phyloP scores from a whole-genome alignment of 2,113 vertebrate genomes.

The Erinaceus europaeus region DNA sequence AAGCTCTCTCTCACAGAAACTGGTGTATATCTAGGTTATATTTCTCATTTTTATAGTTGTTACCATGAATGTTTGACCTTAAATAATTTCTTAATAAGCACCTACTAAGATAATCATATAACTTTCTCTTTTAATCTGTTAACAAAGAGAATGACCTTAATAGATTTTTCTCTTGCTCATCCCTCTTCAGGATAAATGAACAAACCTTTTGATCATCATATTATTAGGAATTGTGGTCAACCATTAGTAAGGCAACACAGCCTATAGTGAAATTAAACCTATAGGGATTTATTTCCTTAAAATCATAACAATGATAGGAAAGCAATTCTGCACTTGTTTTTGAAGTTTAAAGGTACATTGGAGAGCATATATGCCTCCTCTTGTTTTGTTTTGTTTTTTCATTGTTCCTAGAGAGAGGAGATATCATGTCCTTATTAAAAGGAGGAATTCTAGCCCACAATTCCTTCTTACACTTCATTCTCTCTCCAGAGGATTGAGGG shows the following conservation, averaged over 20 bases:
- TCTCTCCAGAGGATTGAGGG: background rate
- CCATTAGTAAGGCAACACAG: background rate
- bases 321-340: background rate
- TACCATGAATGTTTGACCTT: background rate
- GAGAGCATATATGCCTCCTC: background rate
- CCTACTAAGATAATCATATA: slow-evolving; percentile 18
- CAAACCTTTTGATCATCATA: background rate
- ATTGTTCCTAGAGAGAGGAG: background rate
- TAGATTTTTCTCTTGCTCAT: background rate
- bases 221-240: background rate
- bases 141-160: slow-evolving; percentile 4
- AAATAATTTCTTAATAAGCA: background rate
- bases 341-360: background rate
- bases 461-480: background rate
- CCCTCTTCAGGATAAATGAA: background rate
- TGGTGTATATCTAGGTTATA: no score
- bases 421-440: background rate
- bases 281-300: background rate
- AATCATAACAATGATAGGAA: background rate
- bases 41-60: slow-evolving; percentile 8
- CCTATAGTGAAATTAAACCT: background rate
- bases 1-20: no score
- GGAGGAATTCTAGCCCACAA: background rate
- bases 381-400: background rate
- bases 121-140: background rate